Conservation (phyloP, 2,888 invertebrate genomes). For the Caenorhabditis parvicauda region DNA sequence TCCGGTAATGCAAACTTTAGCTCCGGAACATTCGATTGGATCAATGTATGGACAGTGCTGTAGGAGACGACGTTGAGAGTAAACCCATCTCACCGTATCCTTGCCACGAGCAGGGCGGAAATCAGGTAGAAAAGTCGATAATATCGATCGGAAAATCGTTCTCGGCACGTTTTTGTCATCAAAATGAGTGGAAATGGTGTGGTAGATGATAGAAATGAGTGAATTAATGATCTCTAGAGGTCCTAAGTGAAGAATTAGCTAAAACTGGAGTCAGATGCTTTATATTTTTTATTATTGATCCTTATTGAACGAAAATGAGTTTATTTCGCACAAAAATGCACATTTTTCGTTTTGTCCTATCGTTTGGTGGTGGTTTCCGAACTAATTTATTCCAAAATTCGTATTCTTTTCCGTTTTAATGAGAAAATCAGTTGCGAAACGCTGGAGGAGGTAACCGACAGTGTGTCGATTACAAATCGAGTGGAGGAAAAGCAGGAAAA, state of each 20-base stretch:
- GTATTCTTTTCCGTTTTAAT: not conserved
- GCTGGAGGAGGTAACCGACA: slow-evolving; percentile 59
- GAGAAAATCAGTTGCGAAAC: slow-evolving; percentile 51
- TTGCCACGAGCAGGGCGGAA: slow-evolving; percentile 62
- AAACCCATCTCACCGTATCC: slow-evolving; percentile 62
- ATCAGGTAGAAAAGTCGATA: slow-evolving; percentile 53
- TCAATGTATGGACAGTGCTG: slow-evolving; percentile 58
- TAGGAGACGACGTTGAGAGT: slow-evolving; percentile 57
- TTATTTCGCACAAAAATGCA: not conserved
- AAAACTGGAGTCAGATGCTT: too few species aligned
- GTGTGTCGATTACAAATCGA: slow-evolving; percentile 58
- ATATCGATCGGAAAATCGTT: not conserved
- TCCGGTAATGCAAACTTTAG: too few species aligned
- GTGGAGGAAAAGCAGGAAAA: slow-evolving; percentile 33
- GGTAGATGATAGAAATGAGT: not conserved
- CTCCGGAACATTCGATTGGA: slow-evolving; percentile 52
- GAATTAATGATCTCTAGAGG: not conserved
- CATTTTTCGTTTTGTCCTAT: slow-evolving; percentile 1
- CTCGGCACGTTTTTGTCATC: not conserved
- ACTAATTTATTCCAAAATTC: not conserved
- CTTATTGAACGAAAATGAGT: too few species aligned
- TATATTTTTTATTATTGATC: too few species aligned
- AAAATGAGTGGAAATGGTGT: not conserved
- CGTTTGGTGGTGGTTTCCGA: slow-evolving; percentile 7
- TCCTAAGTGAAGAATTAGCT: not conserved